Evolutionary conservation across 1,140 invertebrate species (phyloP), one percentile per base, ranked within the genome.

Genomic region (Chironomus striatipennis): DNA sequence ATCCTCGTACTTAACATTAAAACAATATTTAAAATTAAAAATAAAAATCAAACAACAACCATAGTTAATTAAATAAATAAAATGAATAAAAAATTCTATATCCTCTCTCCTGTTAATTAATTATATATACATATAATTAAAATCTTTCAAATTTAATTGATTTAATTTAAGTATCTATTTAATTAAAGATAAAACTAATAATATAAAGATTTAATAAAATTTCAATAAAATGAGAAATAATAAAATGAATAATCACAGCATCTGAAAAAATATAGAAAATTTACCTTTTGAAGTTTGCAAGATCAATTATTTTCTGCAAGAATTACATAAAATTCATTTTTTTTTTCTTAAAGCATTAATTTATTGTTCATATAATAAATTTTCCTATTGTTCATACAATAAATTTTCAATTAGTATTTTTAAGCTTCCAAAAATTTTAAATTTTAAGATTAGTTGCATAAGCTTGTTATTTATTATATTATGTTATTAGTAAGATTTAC

Each of bases 31-130:
- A 5, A 5, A 15, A 47, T 2, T 57, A 57, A 15, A 57, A 57
- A 57, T 57, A 47, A 57, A 57, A 57, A n/a, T n/a, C 5, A 57
- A 12, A 57, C n/a, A n/a, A 57, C 47, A 57, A 57, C n/a, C 47
- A 57, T 34, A 57, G 47, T 15, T 57, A 57, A 57, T 57, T 57
- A 57, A 57, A 57, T 57, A 12, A 57, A 57, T 57, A 15, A 57
- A 12, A 15, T 12, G 15, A 12, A 47, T 7, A 47, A 47, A 57
- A 57, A 57, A 12, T 57, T 57, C 47, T 57, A 57, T 57, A 57
- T 57, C 47, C 47, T 57, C 24, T 57, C 47, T 57, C 47, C 47
- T 57, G 47, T 57, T 57, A n/a, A 57, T 57, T 57, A 57, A 57
- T 57, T 57, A 57, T 57, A 57, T n/a, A 57, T 15, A 57, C 47